Conservation (phyloP, 2,888 invertebrate genomes). For the Ochropleura plecta region DNA sequence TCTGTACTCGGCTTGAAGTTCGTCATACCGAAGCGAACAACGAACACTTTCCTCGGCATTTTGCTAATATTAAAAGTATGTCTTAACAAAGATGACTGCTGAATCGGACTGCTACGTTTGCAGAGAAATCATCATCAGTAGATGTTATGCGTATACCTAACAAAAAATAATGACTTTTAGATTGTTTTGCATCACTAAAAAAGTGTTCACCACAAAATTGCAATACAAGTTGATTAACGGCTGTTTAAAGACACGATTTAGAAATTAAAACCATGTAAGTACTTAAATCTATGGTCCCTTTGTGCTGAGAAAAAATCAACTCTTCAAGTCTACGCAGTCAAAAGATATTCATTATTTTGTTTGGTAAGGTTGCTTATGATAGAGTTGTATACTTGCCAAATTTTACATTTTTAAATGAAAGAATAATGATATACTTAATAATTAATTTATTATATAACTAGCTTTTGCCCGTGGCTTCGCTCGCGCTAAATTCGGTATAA, state of each 20-base stretch:
- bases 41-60: conserved; percentile 93
- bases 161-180: conserved; percentile 13
- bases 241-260: background rate
- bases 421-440: no score
- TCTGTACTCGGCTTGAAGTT: conserved; percentile 98
- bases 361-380: no score
- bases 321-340: no score
- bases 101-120: conserved; percentile 71
- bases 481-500: no score
- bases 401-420: no score
- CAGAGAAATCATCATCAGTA: conserved; percentile 61
- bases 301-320: no score
- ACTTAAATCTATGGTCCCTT: no score
- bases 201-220: background rate
- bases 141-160: conserved; percentile 48
- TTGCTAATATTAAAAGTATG: conserved; percentile 83
- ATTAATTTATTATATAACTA: no score
- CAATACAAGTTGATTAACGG: background rate
- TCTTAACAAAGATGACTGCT: conserved; percentile 78
- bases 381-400: no score
- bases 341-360: no score
- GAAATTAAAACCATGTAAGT: no score
- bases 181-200: conserved; percentile 11
- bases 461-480: no score
- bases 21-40: conserved; percentile 99